A percentile compares a stretch with the other conserved stretches of the same genome.
Evolutionary conservation across 1,140 invertebrate species (phyloP).

Genomic region (Danaus melanippus): DNA sequence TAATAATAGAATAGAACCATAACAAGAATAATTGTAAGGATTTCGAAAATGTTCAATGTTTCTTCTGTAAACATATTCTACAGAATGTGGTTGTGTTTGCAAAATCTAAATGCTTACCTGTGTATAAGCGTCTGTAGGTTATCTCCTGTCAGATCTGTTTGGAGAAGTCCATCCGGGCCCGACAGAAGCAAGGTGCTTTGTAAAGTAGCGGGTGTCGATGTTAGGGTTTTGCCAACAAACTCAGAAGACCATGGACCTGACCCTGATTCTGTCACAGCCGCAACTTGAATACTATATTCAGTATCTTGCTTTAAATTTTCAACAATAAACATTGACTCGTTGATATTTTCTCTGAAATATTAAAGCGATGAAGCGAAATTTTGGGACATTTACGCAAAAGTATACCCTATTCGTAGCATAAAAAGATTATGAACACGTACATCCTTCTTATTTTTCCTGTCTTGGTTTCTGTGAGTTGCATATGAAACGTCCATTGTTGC

Average conservation of each 20-base stretch:
- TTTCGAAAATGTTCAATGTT: conserved; percentile 36
- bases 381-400: too few species aligned
- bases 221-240: conserved; percentile 79
- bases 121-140: conserved; percentile 77
- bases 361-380: too few species aligned
- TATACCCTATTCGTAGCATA: too few species aligned
- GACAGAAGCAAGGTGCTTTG: conserved; percentile 80
- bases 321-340: conserved; percentile 76
- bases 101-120: conserved; percentile 41
- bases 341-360: conserved; percentile 71
- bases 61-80: background rate
- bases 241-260: conserved; percentile 85
- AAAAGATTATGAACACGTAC: conserved; percentile 29
- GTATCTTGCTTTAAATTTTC: conserved; percentile 80
- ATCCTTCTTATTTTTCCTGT: conserved; percentile 41
- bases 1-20: too few species aligned
- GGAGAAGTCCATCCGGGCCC: conserved; percentile 77
- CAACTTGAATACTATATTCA: conserved; percentile 83
- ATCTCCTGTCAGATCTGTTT: conserved; percentile 83
- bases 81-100: too few species aligned
- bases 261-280: conserved; percentile 83
- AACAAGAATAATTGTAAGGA: conserved; percentile 9
- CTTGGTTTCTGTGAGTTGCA: conserved; percentile 78
- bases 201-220: conserved; percentile 56
- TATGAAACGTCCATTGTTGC: conserved; percentile 88